phyloP scores from a whole-genome alignment of 2,888 invertebrate species.

The Monopis laevigella region DNA sequence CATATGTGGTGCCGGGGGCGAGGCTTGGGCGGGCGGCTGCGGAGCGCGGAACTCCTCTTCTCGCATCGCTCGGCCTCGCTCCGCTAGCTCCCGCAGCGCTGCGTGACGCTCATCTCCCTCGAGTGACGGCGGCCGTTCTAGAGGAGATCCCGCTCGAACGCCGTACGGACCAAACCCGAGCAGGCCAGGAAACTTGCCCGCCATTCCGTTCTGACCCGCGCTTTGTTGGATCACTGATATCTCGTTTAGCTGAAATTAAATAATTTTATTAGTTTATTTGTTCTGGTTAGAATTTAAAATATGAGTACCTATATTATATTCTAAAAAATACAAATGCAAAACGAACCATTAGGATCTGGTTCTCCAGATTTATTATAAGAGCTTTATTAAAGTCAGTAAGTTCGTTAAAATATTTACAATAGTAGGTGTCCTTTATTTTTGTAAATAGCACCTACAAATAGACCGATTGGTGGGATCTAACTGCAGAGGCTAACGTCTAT shows the following conservation, averaged over 20 bases:
- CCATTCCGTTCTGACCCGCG: conserved; percentile 75
- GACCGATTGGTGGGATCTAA: too few relatives aligned
- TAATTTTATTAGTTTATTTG: too few relatives aligned
- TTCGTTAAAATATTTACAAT: too few relatives aligned
- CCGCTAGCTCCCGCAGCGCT: conserved; percentile 61
- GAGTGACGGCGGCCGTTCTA: conserved; percentile 54
- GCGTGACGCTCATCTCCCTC: conserved; percentile 57
- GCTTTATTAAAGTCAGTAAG: too few relatives aligned
- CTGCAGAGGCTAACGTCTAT: too few relatives aligned
- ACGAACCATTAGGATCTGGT: too few relatives aligned
- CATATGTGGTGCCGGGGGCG: conserved; percentile 30
- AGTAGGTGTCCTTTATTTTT: too few relatives aligned
- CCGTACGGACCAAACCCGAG: conserved; percentile 80
- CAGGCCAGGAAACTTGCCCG: conserved; percentile 77
- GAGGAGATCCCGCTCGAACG: conserved; percentile 59
- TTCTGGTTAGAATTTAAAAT: too few relatives aligned
- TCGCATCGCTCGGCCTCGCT: conserved; percentile 61
- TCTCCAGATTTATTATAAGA: too few relatives aligned
- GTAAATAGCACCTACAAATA: too few relatives aligned
- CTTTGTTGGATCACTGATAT: conserved; percentile 81
- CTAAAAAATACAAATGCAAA: too few relatives aligned
- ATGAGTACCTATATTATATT: too few relatives aligned
- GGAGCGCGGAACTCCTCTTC: conserved; percentile 59
- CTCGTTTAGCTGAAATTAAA: conserved; percentile 75
- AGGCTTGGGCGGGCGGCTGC: conserved; percentile 46